Evolutionary conservation across 2,113 vertebrate species (phyloP).

Genomic region (Mesocricetus auratus): DNA sequence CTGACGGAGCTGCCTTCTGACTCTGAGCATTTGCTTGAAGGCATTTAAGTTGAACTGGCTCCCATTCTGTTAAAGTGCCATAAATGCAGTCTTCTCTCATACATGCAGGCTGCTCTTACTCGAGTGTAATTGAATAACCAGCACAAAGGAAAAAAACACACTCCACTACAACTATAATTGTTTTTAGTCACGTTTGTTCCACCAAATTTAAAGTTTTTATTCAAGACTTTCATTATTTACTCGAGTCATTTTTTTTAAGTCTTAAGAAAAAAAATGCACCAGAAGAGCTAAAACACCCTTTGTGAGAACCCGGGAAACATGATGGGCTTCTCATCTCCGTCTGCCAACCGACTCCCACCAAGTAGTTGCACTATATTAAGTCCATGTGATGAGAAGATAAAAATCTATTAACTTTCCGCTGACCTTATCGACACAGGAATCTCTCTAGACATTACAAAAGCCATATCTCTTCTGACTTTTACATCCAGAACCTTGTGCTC

Average conservation of each 20-base stretch:
- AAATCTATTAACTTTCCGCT: slow-evolving; percentile 99
- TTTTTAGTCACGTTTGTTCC: slow-evolving; percentile 66
- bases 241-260: slow-evolving; percentile 53
- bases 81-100: slow-evolving; percentile 73
- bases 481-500: slow-evolving; percentile 89
- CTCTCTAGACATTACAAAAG: slow-evolving; percentile 91
- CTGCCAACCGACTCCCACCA: slow-evolving; percentile 69
- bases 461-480: slow-evolving; percentile 92
- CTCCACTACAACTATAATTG: slow-evolving; percentile 59
- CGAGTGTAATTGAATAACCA: slow-evolving; percentile 69
- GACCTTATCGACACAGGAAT: slow-evolving; percentile 94
- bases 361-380: slow-evolving; percentile 90
- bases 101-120: slow-evolving; percentile 76
- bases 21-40: slow-evolving; percentile 69
- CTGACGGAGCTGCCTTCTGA: slow-evolving; percentile 61
- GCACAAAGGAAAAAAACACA: slow-evolving; percentile 61
- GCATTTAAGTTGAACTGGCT: slow-evolving; percentile 63
- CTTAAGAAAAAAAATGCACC: slow-evolving; percentile 65
- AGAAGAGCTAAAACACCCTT: slow-evolving; percentile 65
- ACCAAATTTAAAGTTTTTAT: slow-evolving; percentile 44
- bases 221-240: slow-evolving; percentile 78
- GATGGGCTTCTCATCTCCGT: slow-evolving; percentile 79
- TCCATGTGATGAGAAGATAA: slow-evolving; percentile 93
- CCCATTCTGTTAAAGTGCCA: slow-evolving; percentile 65
- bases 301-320: slow-evolving; percentile 75